A percentile compares a stretch with the other conserved stretches of the same genome.
phyloP scores from a whole-genome alignment of 2,113 vertebrate species.

The Cephalopterus ornatus region DNA sequence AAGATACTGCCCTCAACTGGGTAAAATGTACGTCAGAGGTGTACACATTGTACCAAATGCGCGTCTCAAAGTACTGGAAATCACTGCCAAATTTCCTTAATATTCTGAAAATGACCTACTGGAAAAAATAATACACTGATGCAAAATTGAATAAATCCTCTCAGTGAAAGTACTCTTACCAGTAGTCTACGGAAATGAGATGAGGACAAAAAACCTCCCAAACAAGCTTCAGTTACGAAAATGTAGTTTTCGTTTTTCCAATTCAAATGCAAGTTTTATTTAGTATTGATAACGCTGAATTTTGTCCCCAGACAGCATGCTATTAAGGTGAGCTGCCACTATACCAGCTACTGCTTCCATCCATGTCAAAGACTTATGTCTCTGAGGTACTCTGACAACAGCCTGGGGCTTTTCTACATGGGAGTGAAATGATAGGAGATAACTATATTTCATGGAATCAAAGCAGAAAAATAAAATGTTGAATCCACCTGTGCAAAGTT shows the following conservation, averaged over 20 bases:
- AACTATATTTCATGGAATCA: not conserved
- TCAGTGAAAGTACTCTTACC: not conserved
- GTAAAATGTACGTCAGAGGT: not conserved
- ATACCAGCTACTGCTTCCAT: not conserved
- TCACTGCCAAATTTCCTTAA: not conserved
- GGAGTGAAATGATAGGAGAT: not conserved
- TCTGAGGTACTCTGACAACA: not conserved
- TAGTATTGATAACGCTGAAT: not conserved
- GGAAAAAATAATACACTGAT: not conserved
- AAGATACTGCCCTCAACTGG: not conserved
- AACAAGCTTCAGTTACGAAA: not conserved
- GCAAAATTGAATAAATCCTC: not conserved
- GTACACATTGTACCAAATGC: not conserved
- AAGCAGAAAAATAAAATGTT: not conserved
- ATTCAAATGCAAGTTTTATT: not conserved
- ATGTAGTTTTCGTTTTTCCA: not conserved
- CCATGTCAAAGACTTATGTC: not conserved
- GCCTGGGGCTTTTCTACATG: not conserved
- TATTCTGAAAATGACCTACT: not conserved
- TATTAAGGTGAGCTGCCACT: not conserved
- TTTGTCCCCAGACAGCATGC: not conserved
- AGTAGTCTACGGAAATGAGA: not conserved
- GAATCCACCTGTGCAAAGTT: not conserved
- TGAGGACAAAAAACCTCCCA: not conserved
- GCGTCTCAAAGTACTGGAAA: not conserved